phyloP scores from a whole-genome alignment of 2,888 invertebrate species.

The Myopa testacea region DNA sequence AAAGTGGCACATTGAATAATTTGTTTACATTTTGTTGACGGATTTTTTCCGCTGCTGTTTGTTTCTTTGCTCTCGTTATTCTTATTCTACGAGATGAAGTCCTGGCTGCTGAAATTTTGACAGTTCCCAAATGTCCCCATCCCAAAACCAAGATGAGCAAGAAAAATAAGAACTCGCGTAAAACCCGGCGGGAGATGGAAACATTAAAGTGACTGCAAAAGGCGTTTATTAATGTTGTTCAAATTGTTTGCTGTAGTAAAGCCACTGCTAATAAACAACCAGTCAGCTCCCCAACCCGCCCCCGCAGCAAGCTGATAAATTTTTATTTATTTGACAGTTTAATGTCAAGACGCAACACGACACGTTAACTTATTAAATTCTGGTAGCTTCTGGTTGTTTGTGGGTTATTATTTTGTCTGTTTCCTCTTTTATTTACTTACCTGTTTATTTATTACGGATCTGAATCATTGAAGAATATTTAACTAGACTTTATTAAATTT shows the following conservation, averaged over 20 bases:
- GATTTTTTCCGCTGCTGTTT: neutral
- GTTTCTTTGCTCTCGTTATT: neutral
- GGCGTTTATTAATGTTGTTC: conserved; percentile 37
- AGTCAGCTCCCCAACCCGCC: conserved; percentile 1
- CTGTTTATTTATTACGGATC: neutral
- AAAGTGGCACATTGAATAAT: conserved; percentile 50
- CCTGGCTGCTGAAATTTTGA: conserved; percentile 29
- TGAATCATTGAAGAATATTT: neutral
- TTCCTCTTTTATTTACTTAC: neutral
- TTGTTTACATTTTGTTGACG: conserved; percentile 47
- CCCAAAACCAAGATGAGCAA: neutral
- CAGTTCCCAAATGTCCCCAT: conserved; percentile 11
- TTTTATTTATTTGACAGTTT: conserved; percentile 57
- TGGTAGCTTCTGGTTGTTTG: neutral
- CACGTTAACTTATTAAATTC: conserved; percentile 51
- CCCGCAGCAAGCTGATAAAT: conserved; percentile 51
- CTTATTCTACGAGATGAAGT: neutral
- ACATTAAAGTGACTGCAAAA: conserved; percentile 47
- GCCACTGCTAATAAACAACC: conserved; percentile 34
- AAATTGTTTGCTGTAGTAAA: conserved; percentile 18
- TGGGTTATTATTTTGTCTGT: neutral
- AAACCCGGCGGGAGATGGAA: conserved; percentile 41
- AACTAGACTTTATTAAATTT: neutral
- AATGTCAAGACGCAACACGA: conserved; percentile 50
- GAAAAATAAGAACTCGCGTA: conserved; percentile 7